Evolutionary conservation across 35 echinoderm and acorn worm species (phyloP).

Genomic region (Stichopus chloronotus): DNA sequence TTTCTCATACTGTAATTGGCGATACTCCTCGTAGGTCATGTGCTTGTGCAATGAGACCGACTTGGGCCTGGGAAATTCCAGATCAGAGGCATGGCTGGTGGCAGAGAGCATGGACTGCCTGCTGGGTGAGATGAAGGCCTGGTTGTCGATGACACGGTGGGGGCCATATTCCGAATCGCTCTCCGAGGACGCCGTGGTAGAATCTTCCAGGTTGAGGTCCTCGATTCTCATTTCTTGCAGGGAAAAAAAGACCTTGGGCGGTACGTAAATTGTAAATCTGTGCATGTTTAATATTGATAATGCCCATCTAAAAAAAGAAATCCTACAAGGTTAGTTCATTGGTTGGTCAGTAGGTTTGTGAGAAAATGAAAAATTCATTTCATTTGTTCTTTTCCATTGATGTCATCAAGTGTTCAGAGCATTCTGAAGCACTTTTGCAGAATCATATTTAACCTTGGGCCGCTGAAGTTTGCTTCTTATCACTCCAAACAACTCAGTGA

Average conservation of each 20-base stretch:
- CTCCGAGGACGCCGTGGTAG: constrained; percentile 67
- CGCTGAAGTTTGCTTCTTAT: no score
- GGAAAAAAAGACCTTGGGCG: not conserved
- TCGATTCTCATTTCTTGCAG: constrained; percentile 72
- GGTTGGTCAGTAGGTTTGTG: no score
- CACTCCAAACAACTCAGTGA: no score
- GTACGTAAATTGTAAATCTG: not conserved
- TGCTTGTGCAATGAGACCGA: constrained; percentile 92
- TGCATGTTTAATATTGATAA: not conserved
- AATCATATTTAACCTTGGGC: no score
- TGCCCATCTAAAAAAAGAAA: no score
- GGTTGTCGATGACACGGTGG: constrained; percentile 17
- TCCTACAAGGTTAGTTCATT: no score
- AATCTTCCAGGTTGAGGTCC: constrained; percentile 80
- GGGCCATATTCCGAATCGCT: constrained; percentile 72
- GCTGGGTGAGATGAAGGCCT: constrained; percentile 54
- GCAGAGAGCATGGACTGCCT: constrained; percentile 69
- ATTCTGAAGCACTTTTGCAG: no score
- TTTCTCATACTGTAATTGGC: constrained; percentile 91
- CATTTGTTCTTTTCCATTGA: no score
- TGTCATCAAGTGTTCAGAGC: no score
- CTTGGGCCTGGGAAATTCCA: constrained; percentile 89
- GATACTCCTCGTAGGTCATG: constrained; percentile 91
- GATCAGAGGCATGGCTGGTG: constrained; percentile 66
- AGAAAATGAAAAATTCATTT: no score